Evolutionary conservation across 2,888 invertebrate species (phyloP), one percentile per base, ranked within the genome.

Genomic region (Drosophila pseudotakahashii): DNA sequence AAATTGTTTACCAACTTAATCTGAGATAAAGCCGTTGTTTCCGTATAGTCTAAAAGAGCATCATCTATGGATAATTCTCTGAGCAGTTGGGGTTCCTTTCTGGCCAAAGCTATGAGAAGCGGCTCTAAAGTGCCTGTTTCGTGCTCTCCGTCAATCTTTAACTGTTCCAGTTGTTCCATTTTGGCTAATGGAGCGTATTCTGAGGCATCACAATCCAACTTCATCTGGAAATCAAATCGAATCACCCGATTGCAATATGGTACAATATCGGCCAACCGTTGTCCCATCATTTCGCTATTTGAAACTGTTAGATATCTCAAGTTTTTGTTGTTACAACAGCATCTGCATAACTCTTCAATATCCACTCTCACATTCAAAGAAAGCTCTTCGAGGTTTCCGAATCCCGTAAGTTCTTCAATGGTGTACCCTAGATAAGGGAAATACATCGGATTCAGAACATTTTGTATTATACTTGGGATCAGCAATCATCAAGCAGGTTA

Each of bases 111-210:
- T 4, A 6, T 10, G 3, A 58, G 10, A 14, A 59, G 32, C 2
- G 41, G 2, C 19, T 52, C n/a, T 3, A 59, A 30, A 3, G 59
- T 59, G 2, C 52, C 52, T 9, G 3, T 6, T n/a, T 41, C 41
- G 32, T 59, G 59, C 1, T 13, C 52, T n/a, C 59, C 59, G 3
- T 2, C 1, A 6, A 59, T 59, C 2, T 14, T 14, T 11, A 59
- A 41, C 9, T 41, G 2, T 10, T 23, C 6, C 14, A 59, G 14
- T 3, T 7, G 11, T 11, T 16, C 14, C 19, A 61, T 45, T 44
- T 19, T 37, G 10, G 55, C 45, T 11, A 57, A 32, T 7, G 57
- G 45, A 2, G 30, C 30, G 11, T 61, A 57, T 13, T 45, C n/a
- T 7, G 37, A 16, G 26, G 61, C 61, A 30, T 61, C 37, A 13